These are phyloP conservation scores for Paratrypauchen microcephalus DNA, from an alignment of 2,797 vertebrate species.

Conservation along the genomic window DNA sequence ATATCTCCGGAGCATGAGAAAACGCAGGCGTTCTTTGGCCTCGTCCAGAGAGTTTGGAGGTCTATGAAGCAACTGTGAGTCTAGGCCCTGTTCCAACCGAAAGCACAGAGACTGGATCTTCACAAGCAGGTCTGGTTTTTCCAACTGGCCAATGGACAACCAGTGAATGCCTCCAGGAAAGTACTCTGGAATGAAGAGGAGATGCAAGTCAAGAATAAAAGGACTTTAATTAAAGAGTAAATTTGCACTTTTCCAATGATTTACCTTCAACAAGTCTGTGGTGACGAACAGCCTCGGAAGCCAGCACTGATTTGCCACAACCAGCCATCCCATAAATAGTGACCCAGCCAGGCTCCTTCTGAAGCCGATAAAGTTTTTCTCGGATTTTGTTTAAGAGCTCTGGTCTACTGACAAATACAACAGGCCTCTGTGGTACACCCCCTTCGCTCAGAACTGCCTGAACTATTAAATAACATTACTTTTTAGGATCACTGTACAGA, in stretches of 20 bases:
- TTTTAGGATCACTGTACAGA: background rate
- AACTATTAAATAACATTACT: constrained; percentile 45
- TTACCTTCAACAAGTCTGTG: constrained; percentile 85
- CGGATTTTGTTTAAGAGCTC: constrained; percentile 81
- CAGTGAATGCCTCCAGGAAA: constrained; percentile 94
- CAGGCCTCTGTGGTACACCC: constrained; percentile 92
- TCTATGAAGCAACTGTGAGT: constrained; percentile 76
- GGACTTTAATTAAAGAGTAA: background rate
- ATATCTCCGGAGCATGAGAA: constrained; percentile 85
- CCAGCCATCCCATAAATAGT: constrained; percentile 97
- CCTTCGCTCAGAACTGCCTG: constrained; percentile 87
- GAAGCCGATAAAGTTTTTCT: constrained; percentile 81
- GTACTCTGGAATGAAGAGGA: constrained; percentile 72
- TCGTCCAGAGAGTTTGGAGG: constrained; percentile 89
- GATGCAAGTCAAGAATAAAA: background rate
- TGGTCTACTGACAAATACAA: constrained; percentile 90
- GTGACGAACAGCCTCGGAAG: constrained; percentile 90
- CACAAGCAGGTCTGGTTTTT: constrained; percentile 89
- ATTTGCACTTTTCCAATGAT: background rate
- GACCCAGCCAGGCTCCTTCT: constrained; percentile 86
- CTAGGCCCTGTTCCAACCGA: constrained; percentile 87
- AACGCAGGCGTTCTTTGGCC: constrained; percentile 91
- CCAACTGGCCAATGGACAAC: constrained; percentile 93
- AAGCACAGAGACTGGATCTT: constrained; percentile 93
- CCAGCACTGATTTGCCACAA: constrained; percentile 94